Percentiles rank a stretch among this genome's conserved stretches.
Conservation (phyloP, 2,888 invertebrate species). For the Cryptosula pallasiana region DNA sequence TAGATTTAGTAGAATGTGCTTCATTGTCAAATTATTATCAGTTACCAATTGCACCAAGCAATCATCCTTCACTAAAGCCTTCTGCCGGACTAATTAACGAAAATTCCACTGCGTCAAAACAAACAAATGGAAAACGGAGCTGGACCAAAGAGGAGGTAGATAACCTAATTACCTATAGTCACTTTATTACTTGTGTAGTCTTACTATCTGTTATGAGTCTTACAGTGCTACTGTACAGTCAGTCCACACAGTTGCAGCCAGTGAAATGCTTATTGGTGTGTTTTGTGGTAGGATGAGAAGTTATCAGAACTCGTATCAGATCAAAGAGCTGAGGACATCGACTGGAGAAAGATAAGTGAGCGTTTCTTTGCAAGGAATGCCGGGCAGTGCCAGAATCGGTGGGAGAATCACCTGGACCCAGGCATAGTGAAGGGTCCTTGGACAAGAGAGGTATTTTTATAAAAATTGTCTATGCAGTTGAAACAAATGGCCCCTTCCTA, state of each 20-base stretch:
- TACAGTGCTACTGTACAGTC: no score
- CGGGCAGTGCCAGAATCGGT: slow-evolving; percentile 90
- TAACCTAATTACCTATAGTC: neutral
- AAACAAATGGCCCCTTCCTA: neutral
- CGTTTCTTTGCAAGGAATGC: slow-evolving; percentile 75
- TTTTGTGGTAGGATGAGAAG: neutral
- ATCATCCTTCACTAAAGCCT: neutral
- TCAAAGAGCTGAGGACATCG: neutral
- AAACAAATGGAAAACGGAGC: neutral
- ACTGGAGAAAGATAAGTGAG: slow-evolving; percentile 21
- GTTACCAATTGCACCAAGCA: neutral
- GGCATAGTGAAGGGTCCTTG: slow-evolving; percentile 94
- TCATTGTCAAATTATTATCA: neutral
- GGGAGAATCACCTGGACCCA: slow-evolving; percentile 95
- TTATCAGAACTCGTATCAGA: neutral
- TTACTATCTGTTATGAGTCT: neutral
- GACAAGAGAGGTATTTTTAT: slow-evolving; percentile 78
- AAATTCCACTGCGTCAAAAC: neutral
- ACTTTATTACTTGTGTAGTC: neutral
- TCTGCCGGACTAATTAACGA: no score
- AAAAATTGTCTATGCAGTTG: neutral
- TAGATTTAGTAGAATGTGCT: slow-evolving; percentile 8
- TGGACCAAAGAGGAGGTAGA: slow-evolving; percentile 17
- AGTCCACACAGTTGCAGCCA: no score
- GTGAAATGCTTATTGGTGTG: no score